These are phyloP conservation scores for Stigmatopora nigra DNA, from an alignment of 2,113 vertebrate species.

Conservation along the genomic window DNA sequence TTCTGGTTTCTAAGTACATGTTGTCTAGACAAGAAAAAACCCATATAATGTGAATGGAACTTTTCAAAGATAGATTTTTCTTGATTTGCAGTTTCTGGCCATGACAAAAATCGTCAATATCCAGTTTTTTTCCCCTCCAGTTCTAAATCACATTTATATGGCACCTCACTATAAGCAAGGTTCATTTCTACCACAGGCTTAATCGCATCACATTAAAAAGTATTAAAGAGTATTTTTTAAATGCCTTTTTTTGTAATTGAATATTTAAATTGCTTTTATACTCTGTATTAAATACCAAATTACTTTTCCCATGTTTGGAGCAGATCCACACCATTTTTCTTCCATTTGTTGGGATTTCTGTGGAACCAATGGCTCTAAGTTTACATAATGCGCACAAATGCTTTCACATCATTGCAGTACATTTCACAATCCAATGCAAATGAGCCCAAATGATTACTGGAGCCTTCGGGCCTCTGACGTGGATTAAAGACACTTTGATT, in stretches of 20 bases:
- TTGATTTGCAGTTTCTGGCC: background rate
- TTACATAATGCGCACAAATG: slow-evolving; percentile 8
- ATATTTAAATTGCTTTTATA: no score
- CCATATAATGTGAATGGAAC: background rate
- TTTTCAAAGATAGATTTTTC: background rate
- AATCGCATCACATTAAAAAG: background rate
- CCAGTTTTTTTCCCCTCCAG: background rate
- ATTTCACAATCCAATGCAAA: background rate
- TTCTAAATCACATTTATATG: background rate
- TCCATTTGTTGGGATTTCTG: background rate
- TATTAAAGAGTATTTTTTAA: no score
- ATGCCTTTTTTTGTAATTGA: no score
- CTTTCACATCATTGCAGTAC: slow-evolving; percentile 14
- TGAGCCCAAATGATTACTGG: slow-evolving; percentile 2
- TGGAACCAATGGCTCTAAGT: background rate
- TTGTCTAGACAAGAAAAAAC: background rate
- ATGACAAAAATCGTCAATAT: background rate
- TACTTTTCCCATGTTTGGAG: no score
- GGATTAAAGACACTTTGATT: slow-evolving; percentile 7
- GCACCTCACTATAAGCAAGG: background rate
- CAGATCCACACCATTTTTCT: background rate
- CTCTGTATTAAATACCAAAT: no score
- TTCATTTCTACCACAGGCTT: background rate
- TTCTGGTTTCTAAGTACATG: background rate
- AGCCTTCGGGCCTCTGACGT: slow-evolving; percentile 21